phyloP scores from a whole-genome alignment of 2,888 invertebrate genomes.

The Cheilosia soror region DNA sequence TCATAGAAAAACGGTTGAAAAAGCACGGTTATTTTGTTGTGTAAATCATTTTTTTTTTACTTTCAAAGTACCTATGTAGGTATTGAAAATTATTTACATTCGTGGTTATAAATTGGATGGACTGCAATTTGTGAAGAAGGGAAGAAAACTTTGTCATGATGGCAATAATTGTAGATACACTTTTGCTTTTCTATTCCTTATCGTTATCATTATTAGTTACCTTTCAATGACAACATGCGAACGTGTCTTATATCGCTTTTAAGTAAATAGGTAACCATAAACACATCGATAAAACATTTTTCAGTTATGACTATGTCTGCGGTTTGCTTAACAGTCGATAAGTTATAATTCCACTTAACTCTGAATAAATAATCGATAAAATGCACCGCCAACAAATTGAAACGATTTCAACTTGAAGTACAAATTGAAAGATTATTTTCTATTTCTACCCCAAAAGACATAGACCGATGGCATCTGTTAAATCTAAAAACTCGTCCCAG shows the following conservation, averaged over 20 bases:
- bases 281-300: conserved; percentile 26
- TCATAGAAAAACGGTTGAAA: not conserved
- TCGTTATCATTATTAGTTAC: conserved; percentile 18
- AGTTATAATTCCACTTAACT: conserved; percentile 43
- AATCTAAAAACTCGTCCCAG: conserved; percentile 45
- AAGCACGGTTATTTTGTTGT: not conserved
- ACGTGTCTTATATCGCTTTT: not conserved
- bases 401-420: conserved; percentile 4
- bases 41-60: not conserved
- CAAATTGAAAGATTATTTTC: conserved; percentile 13
- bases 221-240: conserved; percentile 6
- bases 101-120: not conserved
- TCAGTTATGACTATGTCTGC: not conserved
- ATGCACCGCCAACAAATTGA: conserved; percentile 16
- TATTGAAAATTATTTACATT: too few relatives aligned
- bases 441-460: conserved; percentile 11
- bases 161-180: too few relatives aligned
- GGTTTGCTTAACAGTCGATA: conserved; percentile 26
- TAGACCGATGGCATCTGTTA: conserved; percentile 35
- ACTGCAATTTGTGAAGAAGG: too few relatives aligned
- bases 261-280: conserved; percentile 18
- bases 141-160: too few relatives aligned
- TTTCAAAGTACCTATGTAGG: too few relatives aligned
- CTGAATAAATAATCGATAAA: conserved; percentile 53
- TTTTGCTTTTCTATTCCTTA: conserved; percentile 11